A percentile compares a stretch with the other conserved stretches of the same genome.
Evolutionary conservation across 2,888 invertebrate species (phyloP).

Genomic region (Ectemnius continuus): DNA sequence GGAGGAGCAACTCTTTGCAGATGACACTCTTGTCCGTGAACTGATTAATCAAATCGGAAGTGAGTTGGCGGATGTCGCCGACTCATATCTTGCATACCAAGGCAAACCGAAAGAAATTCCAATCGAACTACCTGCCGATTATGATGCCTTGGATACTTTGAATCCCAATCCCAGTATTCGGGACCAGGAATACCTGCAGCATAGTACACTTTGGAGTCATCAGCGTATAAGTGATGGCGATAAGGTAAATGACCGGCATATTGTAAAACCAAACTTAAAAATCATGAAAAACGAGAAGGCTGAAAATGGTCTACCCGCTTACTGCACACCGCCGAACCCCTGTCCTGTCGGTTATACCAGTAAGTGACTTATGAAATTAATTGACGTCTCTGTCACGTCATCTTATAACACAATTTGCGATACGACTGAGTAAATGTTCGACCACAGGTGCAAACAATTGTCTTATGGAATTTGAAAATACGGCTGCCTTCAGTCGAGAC

Average conservation of each 20-base stretch:
- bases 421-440: constrained; percentile 24
- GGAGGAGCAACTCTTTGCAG: constrained; percentile 83
- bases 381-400: too few relatives aligned
- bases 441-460: constrained; percentile 90
- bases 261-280: constrained; percentile 77
- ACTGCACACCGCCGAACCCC: constrained; percentile 99
- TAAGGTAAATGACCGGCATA: constrained; percentile 71
- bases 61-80: constrained; percentile 84
- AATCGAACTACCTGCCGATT: constrained; percentile 81
- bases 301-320: constrained; percentile 95
- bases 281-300: constrained; percentile 90
- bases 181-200: constrained; percentile 92
- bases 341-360: constrained; percentile 96
- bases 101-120: constrained; percentile 77
- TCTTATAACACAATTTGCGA: constrained; percentile 2
- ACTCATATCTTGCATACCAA: constrained; percentile 83
- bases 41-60: constrained; percentile 89
- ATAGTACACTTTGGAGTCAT: constrained; percentile 87
- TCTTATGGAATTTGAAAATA: constrained; percentile 94
- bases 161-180: constrained; percentile 89
- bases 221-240: constrained; percentile 84
- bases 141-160: constrained; percentile 84
- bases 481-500: constrained; percentile 95
- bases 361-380: constrained; percentile 67
- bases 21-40: constrained; percentile 86